Evolutionary conservation across 2,888 invertebrate genomes (phyloP), one percentile per base, ranked within the genome.

Genomic region (Hemaris fuciformis): DNA sequence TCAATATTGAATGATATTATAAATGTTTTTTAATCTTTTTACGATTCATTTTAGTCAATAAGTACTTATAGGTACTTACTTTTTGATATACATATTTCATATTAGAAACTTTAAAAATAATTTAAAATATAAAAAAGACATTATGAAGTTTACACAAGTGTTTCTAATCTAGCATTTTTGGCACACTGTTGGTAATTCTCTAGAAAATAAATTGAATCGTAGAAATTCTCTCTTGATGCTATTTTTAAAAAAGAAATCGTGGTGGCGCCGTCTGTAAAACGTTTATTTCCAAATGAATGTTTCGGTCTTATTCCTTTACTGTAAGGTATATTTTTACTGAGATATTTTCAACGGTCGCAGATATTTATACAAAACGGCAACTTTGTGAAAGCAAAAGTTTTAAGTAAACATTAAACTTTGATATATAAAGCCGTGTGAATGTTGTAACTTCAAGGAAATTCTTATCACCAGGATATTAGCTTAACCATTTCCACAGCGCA

Each of bases 281-380:
- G 13, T 4, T n/a, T n/a, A n/a, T 38, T 38, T 45, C 10, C 25
- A 0, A 25, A n/a, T 25, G 46, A 13, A n/a, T 15, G 15, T 25
- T 25, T 25, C 46, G 6, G 2, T 46, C n/a, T 18, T 45, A 45
- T 45, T 18, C 20, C 20, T 22, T 20, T 0, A 18, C 6, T 2
- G 10, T 45, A 45, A 45, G 43, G 18, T 10, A 3, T 45, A 45
- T 45, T 20, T 45, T 45, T 20, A 43, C n/a, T n/a, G n/a, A n/a
- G n/a, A n/a, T 8, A 45, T 18, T 20, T n/a, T 27, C 62, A 25
- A 41, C 25, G 25, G 43, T 10, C 25, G 53, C 41, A 61, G 57
- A 56, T 61, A 31, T 38, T 20, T 23, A 59, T 62, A 62, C 22
- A 45, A 45, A 45, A 45, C 43, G 43, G 43, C 20, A 45, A 45